Base-by-base conservation (phyloP, 2,888 invertebrate species). In the Idaea dimidiata region DNA sequence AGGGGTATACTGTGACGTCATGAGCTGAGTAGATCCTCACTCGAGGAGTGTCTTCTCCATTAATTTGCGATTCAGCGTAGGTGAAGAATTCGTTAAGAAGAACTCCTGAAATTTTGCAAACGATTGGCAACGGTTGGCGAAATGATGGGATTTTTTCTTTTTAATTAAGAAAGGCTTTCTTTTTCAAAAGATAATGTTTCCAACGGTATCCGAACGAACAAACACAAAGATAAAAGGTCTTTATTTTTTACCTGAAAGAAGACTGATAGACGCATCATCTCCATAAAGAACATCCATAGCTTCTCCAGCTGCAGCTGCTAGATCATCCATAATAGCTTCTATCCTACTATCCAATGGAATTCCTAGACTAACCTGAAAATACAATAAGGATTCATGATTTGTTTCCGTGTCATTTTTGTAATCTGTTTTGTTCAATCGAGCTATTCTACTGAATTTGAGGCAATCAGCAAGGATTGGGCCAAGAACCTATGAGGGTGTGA, bases 11-110 rank as follows among this genome's bases (percentile, higher is more conserved):
- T 59, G 75, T 81, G 61, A 68, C 56, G 62, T 81, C 81, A 24
- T 81, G 80, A 0, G 74, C 77, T 0, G 81, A 79, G 63, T 76
- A 76, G 17, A 78, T 61, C 60, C 76, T 70, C 16, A 79, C 63
- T 17, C 66, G 66, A 16, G 69, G 74, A 5, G 76, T 73, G 17
- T 70, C 68, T 0, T 66, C 66, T 2, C 77, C 79, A 1, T 66
- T 58, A 0, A 72, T 70, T 16, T 68, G 58, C 6, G 57, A 60
- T 2, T 59, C 62, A 0, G 74, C 65, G 58, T 68, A 63, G 0
- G 58, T 67, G 61, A 73, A 71, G 69, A 80, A 79, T 18, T 78
- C 73, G 14, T 77, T 72, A 6, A 81, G 68, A 0, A 80, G 69
- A 0, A 72, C 71, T 60, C 80, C 80, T 80, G 72, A 5, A 31